These are phyloP conservation scores for Hirtodrosophila confusa DNA, from an alignment of 2,888 invertebrate species.

Conservation along the genomic window DNA sequence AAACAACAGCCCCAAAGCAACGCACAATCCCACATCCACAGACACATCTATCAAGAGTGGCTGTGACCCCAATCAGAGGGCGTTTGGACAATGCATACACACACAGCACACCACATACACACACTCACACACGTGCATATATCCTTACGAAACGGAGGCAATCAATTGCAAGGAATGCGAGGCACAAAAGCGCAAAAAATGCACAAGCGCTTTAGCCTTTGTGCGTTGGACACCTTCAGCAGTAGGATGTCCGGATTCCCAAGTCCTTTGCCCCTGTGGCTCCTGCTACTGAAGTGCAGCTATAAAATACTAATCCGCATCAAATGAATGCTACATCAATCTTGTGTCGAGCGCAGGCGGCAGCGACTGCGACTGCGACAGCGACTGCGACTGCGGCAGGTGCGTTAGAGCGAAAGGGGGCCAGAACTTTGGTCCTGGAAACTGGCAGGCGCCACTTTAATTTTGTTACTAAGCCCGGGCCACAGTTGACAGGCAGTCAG, in stretches of 20 bases:
- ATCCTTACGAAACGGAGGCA: conserved; percentile 62
- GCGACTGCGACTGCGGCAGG: conserved; percentile 29
- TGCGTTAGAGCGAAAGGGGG: too few species aligned
- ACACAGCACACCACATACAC: conserved; percentile 8
- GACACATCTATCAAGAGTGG: conserved; percentile 24
- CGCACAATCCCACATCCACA: conserved; percentile 23
- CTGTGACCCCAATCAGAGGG: conserved; percentile 46
- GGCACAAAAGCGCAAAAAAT: conserved; percentile 57
- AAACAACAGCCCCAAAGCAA: conserved; percentile 66
- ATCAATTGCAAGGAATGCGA: conserved; percentile 77
- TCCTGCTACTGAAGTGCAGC: conserved; percentile 71
- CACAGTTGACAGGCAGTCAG: conserved; percentile 48
- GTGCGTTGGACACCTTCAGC: conserved; percentile 54
- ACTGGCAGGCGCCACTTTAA: conserved; percentile 70
- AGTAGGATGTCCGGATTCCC: conserved; percentile 6
- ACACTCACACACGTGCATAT: neutral
- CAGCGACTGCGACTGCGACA: conserved; percentile 33
- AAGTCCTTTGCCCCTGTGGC: conserved; percentile 2
- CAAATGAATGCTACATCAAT: conserved; percentile 79
- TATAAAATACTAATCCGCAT: conserved; percentile 80
- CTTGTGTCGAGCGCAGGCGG: conserved; percentile 70
- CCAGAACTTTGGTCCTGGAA: neutral
- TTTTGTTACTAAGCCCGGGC: conserved; percentile 73
- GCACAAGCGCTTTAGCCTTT: conserved; percentile 53
- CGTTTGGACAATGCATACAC: conserved; percentile 39